Percentiles rank a stretch among this genome's conserved stretches.
Conservation (phyloP, 2,113 vertebrate species). For the Dasyurus viverrinus region DNA sequence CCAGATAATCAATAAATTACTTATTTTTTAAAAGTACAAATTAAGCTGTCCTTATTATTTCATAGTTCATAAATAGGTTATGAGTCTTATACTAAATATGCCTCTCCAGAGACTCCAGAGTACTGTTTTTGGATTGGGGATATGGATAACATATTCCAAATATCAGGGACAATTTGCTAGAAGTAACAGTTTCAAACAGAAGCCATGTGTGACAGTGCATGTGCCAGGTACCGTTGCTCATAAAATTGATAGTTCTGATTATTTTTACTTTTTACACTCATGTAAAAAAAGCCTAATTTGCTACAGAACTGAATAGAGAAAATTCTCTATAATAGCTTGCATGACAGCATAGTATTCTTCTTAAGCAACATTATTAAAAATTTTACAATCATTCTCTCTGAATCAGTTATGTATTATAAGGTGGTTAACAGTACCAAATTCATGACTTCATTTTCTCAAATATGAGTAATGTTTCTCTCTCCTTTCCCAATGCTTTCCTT, state of each 20-base stretch:
- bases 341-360: conserved; percentile 45
- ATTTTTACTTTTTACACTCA: conserved; percentile 31
- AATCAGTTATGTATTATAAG: conserved; percentile 51
- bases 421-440: conserved; percentile 56
- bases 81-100: neutral
- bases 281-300: neutral
- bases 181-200: neutral
- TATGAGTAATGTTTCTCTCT: conserved; percentile 68
- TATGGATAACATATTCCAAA: neutral
- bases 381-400: conserved; percentile 27
- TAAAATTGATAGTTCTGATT: conserved; percentile 7
- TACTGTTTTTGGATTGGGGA: neutral
- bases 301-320: conserved; percentile 7
- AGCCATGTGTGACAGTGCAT: neutral
- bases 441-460: conserved; percentile 54
- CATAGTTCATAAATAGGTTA: neutral
- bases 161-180: neutral
- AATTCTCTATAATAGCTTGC: conserved; percentile 24
- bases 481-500: neutral
- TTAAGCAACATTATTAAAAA: conserved; percentile 42
- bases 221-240: neutral
- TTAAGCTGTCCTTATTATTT: neutral
- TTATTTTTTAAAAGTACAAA: neutral
- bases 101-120: neutral
- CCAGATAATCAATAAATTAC: neutral